Percentiles rank a stretch among this genome's conserved stretches.
phyloP scores from a whole-genome alignment of 2,113 vertebrate species.

The Rattus norvegicus region GRCr8 NC_086025.1:55004001-55004500 shows the following conservation, averaged over 20 bases:
- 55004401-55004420: not conserved
- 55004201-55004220: not conserved
- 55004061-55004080: not conserved
- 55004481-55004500: not conserved
- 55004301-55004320: not conserved
- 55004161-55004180: slow-evolving; percentile 5
- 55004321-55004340: not conserved
- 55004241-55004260: not conserved
- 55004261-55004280: not conserved
- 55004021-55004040: not conserved
- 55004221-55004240: not conserved
- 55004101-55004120: not conserved
- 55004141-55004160: not conserved
- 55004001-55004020: not conserved
- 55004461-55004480: not conserved
- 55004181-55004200: not conserved
- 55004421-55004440: not conserved
- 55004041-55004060: not conserved
- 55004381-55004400: not conserved
- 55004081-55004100: not conserved
- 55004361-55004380: not conserved
- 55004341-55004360: not conserved
- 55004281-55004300: not conserved
- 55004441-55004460: not conserved
- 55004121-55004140: not conserved